phyloP scores from a whole-genome alignment of 2,113 vertebrate genomes.

The Ellobius talpinus region DNA sequence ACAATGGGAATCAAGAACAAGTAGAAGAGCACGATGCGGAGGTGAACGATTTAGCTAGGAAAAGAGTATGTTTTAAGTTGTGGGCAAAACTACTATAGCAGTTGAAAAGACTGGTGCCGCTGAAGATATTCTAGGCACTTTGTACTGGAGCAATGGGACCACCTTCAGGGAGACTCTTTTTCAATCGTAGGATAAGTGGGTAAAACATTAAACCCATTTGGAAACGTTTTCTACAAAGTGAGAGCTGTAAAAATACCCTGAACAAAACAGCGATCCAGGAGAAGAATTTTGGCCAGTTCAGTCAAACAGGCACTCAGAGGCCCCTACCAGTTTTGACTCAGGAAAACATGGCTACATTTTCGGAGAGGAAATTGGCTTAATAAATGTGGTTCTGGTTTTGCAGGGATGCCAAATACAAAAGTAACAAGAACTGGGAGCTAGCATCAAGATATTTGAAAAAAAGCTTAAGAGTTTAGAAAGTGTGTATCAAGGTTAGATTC shows the following conservation, averaged over 20 bases:
- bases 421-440: neutral
- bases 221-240: neutral
- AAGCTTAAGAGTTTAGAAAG: neutral
- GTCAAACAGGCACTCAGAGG: neutral
- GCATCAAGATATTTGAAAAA: neutral
- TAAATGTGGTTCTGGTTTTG: neutral
- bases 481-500: neutral
- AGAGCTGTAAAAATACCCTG: neutral
- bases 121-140: neutral
- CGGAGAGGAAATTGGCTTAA: too few relatives aligned
- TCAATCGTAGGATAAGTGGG: too few relatives aligned
- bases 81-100: neutral
- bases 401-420: neutral
- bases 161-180: neutral
- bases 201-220: neutral
- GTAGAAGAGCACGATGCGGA: rapidly evolving
- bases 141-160: neutral
- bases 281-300: neutral
- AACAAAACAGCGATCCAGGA: neutral
- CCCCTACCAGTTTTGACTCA: too few relatives aligned
- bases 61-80: neutral
- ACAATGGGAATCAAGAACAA: neutral
- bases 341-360: neutral
- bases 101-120: neutral
- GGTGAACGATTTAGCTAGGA: too few relatives aligned